Conservation (phyloP, 2,113 vertebrate species). For the Phaetusa simplex region DNA sequence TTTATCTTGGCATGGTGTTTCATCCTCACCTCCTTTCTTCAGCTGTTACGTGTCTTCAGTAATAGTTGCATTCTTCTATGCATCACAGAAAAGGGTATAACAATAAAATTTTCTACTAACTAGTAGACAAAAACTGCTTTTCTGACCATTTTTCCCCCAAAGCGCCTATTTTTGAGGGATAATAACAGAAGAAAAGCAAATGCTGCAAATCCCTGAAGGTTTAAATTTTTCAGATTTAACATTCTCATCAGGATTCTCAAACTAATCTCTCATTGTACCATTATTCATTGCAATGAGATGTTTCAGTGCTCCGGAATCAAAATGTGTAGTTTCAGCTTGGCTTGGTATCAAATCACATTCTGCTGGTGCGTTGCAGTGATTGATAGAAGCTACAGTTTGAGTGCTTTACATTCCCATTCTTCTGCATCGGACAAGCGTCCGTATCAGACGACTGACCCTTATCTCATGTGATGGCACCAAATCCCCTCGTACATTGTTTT, state of each 20-base stretch:
- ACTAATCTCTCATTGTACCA: not conserved
- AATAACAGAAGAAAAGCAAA: not conserved
- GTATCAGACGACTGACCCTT: not conserved
- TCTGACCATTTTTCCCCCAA: not conserved
- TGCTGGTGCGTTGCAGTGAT: not conserved
- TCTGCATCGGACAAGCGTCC: not conserved
- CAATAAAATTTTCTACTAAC: not conserved
- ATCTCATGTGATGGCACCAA: not conserved
- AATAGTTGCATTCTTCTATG: not conserved
- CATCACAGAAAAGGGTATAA: not conserved
- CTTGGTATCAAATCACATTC: slow-evolving; percentile 16
- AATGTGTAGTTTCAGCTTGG: slow-evolving; percentile 39
- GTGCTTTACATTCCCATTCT: not conserved
- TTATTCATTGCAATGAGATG: slow-evolving; percentile 25
- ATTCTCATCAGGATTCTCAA: not conserved
- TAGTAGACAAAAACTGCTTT: not conserved
- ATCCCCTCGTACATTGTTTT: not conserved
- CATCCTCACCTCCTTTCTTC: not conserved
- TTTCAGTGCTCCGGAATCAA: slow-evolving; percentile 31
- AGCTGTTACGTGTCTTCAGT: not conserved
- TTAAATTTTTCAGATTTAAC: not conserved
- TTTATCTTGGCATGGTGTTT: not conserved
- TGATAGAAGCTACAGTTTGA: slow-evolving; percentile 4
- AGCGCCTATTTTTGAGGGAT: not conserved
- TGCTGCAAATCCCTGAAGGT: not conserved